These are phyloP conservation scores for Spodoptera litura DNA, from an alignment of 1,140 invertebrate genomes.

Conservation along the genomic window DNA sequence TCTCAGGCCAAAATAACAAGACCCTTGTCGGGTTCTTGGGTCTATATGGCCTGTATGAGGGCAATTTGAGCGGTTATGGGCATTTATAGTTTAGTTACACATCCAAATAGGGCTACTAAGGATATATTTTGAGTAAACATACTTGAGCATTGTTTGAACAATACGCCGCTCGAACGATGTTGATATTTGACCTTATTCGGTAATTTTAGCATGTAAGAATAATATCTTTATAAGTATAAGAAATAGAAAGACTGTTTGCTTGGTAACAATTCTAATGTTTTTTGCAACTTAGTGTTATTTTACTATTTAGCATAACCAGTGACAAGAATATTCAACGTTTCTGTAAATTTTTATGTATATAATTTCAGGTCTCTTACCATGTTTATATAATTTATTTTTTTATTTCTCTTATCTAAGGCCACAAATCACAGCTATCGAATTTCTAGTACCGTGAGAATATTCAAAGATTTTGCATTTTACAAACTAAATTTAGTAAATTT, in stretches of 20 bases:
- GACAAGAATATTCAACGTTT: not conserved
- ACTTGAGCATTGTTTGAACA: conserved; percentile 70
- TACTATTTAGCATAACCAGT: conserved; percentile 6
- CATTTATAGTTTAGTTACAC: conserved; percentile 59
- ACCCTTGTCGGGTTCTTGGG: conserved; percentile 65
- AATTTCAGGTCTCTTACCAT: not conserved
- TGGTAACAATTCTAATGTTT: not conserved
- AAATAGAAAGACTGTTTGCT: not conserved
- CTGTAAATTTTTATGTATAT: not conserved
- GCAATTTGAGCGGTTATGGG: conserved; percentile 69
- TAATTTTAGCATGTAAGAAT: not conserved
- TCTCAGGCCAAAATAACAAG: conserved; percentile 66
- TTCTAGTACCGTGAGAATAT: conserved; percentile 22
- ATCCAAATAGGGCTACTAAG: conserved; percentile 67
- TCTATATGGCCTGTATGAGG: conserved; percentile 64
- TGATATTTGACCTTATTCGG: conserved; percentile 60
- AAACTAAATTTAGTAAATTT: not conserved
- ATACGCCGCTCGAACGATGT: conserved; percentile 55
- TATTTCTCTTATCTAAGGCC: conserved; percentile 5
- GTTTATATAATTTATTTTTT: conserved; percentile 10
- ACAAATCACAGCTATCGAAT: conserved; percentile 29
- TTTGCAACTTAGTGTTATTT: not conserved
- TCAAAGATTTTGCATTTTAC: not conserved
- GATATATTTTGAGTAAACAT: conserved; percentile 80
- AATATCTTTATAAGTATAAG: not conserved